Base-by-base conservation (phyloP, 2,113 vertebrate genomes). In the Lepisosteus osseus region DNA sequence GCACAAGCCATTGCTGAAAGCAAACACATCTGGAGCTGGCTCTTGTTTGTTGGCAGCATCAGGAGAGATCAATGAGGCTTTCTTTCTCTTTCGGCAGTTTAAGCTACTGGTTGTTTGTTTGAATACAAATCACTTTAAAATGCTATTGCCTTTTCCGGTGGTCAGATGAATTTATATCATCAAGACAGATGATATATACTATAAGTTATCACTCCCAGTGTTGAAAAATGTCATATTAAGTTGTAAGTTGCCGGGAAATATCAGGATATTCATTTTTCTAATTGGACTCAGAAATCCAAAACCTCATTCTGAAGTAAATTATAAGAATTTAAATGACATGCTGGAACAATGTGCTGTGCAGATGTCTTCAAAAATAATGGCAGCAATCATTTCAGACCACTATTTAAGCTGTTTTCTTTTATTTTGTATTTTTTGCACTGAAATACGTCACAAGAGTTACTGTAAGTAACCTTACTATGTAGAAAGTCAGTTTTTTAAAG, bases 301-400 rank as follows among this genome's bases (percentile, higher is more conserved):
- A 69, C 65, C 17, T 15, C 45, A 55, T 75, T 59, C 68, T 67
- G 56, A 61, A 70, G 73, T 79, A 75, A 79, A 67, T 81, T 80
- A 76, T 73, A 74, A 82, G 76, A 83, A 72, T 68, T 82, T 77
- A 76, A 74, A 54, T 81, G 75, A 72, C 80, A 77, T 80, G 80
- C 78, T 84, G 74, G 8, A 79, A 76, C 71, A 87, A 90, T 87
- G 82, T 86, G 87, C 82, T 70, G 68, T 62, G 64, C 92, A 92
- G 87, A 90, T 92, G 91, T 84, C 66, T 55, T 57, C 62, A 72
- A 56, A 8, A 67, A 51, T 65, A 68, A 74, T 65, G 45, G 71
- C 57, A 71, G 65, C 14, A 62, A 54, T 47, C 59, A 54, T 54
- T 72, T 61, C 55, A 71, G 82, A 79, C 64, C 67, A 70, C 80